Percentiles rank a stretch among this genome's conserved stretches.
Evolutionary conservation across 2,797 vertebrate species (phyloP).

Genomic region (Setipinna tenuifilis): DNA sequence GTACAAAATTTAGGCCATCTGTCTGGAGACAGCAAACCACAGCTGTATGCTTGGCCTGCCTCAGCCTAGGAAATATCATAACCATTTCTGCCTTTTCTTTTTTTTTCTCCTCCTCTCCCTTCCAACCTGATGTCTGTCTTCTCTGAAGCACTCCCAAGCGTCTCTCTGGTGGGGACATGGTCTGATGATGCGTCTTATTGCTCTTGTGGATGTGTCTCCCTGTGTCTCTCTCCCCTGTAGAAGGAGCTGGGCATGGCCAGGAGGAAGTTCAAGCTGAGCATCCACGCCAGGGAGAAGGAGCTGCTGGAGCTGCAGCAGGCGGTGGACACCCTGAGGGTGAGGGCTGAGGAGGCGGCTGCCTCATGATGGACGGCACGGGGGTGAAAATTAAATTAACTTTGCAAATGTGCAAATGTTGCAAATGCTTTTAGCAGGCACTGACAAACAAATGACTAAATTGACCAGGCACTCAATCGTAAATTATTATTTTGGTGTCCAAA

Average conservation of each 20-base stretch:
- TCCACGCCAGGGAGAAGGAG: slow-evolving; percentile 47
- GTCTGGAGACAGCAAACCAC: not conserved
- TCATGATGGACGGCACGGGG: too few relatives aligned
- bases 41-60: not conserved
- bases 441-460: too few relatives aligned
- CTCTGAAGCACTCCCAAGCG: not conserved
- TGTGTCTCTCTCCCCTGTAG: slow-evolving; percentile 28
- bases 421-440: too few relatives aligned
- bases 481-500: too few relatives aligned
- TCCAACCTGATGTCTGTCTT: not conserved
- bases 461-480: too few relatives aligned
- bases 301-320: slow-evolving; percentile 42
- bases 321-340: slow-evolving; percentile 45
- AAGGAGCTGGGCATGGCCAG: slow-evolving; percentile 36
- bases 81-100: not conserved
- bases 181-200: not conserved
- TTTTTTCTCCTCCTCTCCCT: too few relatives aligned
- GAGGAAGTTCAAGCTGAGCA: slow-evolving; percentile 42
- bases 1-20: not conserved
- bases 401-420: too few relatives aligned
- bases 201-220: not conserved
- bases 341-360: too few relatives aligned
- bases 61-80: not conserved
- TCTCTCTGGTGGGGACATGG: not conserved
- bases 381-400: too few relatives aligned